Evolutionary conservation across 2,113 vertebrate genomes (phyloP).

Genomic region (Tachysurus vachellii): DNA sequence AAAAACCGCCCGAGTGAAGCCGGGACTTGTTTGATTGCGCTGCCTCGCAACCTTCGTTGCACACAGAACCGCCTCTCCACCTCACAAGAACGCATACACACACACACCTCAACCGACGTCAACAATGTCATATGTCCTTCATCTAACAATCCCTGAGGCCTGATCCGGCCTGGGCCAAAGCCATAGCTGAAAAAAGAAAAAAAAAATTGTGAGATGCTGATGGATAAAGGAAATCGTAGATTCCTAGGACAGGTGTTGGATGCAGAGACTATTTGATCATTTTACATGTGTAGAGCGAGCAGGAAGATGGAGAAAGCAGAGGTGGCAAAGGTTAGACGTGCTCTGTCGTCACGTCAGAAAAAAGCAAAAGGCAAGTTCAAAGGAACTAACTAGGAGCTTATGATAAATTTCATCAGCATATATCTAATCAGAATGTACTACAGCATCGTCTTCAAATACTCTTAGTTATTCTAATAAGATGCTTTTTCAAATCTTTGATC

Average conservation of each 20-base stretch:
- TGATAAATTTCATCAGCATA: background rate
- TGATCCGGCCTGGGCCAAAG: conserved; percentile 57
- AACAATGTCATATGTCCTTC: conserved; percentile 61
- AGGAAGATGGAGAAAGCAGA: conserved; percentile 66
- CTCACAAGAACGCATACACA: conserved; percentile 30
- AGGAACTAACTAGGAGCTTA: background rate
- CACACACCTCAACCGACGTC: conserved; percentile 44
- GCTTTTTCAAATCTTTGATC: background rate
- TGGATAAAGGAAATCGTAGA: conserved; percentile 63
- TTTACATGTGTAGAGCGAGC: conserved; percentile 68
- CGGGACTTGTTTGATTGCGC: conserved; percentile 72
- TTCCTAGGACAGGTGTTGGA: conserved; percentile 75
- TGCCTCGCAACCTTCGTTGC: conserved; percentile 61
- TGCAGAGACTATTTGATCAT: conserved; percentile 71
- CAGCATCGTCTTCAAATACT: background rate
- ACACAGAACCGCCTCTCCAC: conserved; percentile 39
- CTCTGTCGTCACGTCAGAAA: conserved; percentile 33
- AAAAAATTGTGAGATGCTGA: conserved; percentile 61
- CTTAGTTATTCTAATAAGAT: background rate
- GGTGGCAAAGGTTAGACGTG: conserved; percentile 40
- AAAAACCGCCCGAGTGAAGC: conserved; percentile 69
- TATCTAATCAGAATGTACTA: too few species aligned
- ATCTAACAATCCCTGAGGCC: conserved; percentile 45
- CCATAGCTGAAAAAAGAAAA: conserved; percentile 44
- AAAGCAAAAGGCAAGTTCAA: background rate